Evolutionary conservation across 2,888 invertebrate genomes (phyloP).

Genomic region (Eilema sororculum): DNA sequence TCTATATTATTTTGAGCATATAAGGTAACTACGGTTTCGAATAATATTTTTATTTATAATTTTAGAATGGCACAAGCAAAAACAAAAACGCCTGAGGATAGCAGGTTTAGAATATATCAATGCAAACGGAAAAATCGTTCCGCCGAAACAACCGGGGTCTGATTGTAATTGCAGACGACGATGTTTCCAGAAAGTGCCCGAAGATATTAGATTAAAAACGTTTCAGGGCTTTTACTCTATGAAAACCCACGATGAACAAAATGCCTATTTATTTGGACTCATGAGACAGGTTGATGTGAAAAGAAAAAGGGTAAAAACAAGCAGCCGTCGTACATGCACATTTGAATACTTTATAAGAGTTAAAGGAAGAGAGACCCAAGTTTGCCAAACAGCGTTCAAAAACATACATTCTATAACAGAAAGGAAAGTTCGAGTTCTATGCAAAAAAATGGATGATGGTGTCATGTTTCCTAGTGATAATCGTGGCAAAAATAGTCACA

Average conservation of each 20-base stretch:
- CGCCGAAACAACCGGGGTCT: conserved; percentile 84
- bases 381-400: conserved; percentile 87
- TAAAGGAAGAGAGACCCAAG: conserved; percentile 85
- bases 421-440: conserved; percentile 85
- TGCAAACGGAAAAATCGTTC: conserved; percentile 86
- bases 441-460: conserved; percentile 87
- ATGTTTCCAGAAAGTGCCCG: conserved; percentile 84
- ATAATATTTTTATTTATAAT: conserved; percentile 32
- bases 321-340: conserved; percentile 85
- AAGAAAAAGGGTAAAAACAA: conserved; percentile 85
- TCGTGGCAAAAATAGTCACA: conserved; percentile 85
- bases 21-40: conserved; percentile 22
- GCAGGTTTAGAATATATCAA: conserved; percentile 86
- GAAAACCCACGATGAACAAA: conserved; percentile 87
- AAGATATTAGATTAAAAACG: conserved; percentile 81
- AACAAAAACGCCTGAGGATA: conserved; percentile 85
- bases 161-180: conserved; percentile 85
- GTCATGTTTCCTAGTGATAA: conserved; percentile 87
- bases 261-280: conserved; percentile 86
- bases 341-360: conserved; percentile 87
- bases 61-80: conserved; percentile 88
- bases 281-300: conserved; percentile 87
- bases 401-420: conserved; percentile 87
- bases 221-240: conserved; percentile 87
- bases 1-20: not conserved